Conservation (phyloP, 2,888 invertebrate species). For the Stratiomys singularior region DNA sequence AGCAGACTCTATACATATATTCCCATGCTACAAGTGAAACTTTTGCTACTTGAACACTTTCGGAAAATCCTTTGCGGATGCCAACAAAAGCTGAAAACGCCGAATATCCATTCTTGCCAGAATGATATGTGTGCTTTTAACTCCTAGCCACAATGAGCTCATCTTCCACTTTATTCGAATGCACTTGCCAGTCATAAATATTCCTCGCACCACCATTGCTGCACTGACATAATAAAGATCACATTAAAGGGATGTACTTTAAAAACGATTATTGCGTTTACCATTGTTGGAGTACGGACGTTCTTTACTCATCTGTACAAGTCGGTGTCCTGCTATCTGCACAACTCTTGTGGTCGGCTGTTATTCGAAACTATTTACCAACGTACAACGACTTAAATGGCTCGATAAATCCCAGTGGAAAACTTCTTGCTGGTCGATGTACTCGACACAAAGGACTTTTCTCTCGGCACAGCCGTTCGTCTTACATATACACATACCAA, state of each 20-base stretch:
- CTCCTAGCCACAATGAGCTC: no score
- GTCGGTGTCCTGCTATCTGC: slow-evolving; percentile 3
- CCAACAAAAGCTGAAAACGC: no score
- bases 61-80: no score
- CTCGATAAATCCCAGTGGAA: slow-evolving; percentile 42
- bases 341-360: slow-evolving; percentile 3
- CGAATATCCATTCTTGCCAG: no score
- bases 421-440: slow-evolving; percentile 29
- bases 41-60: no score
- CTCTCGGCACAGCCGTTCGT: background rate
- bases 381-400: slow-evolving; percentile 32
- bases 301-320: background rate
- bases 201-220: background rate
- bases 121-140: no score
- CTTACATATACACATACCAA: background rate
- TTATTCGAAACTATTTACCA: slow-evolving; percentile 40
- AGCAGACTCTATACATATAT: no score
- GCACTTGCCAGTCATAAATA: slow-evolving; percentile 22
- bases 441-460: slow-evolving; percentile 30
- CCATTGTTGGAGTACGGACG: background rate
- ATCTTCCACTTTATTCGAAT: background rate
- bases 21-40: no score
- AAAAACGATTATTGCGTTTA: background rate
- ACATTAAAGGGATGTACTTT: background rate
- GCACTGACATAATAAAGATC: slow-evolving; percentile 15